Evolutionary conservation across 1,140 invertebrate genomes (phyloP), one percentile per base, ranked within the genome.

Genomic region (Macrobrachium nipponense): DNA sequence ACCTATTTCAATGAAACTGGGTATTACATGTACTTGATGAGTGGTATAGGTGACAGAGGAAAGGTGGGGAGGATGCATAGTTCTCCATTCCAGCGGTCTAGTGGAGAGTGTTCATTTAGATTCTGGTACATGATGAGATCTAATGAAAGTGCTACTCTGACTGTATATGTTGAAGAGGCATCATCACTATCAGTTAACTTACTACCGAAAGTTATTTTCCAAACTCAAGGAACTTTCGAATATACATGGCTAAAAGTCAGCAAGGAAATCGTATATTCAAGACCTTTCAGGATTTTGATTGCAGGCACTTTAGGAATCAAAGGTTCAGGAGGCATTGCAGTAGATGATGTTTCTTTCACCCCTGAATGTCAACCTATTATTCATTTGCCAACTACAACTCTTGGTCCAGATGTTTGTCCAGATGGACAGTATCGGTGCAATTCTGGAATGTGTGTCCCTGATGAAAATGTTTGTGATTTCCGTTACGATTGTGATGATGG

Each of bases 81-180:
- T 17, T 23, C 72, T 59, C 14, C n/a, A 6, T 81, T 87, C 43
- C 43, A 87, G 58, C 79, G 79, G 1, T 76, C 79, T 2, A 18
- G 43, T 44, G n/a, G 36, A 18, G 79, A 27, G 18, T 87, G 85
- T 64, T 14, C 44, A n/a, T 87, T 87, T 72, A 81, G 85, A 76
- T 81, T 87, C 44, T 87, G 85, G 85, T 87, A 87, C 51, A 80
- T 87, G 64, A 82, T 87, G 23, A 81, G 75, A 60, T 79, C 80
- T 17, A 44, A 87, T 60, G 61, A 81, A 27, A 23, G 61, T 58
- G 62, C 80, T 7, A 27, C 51, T 27, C 51, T 87, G 23, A 82
- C 79, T 58, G 79, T 77, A 12, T 77, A 66, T 81, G 85, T 36
- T 60, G 73, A 59, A 60, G 85, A 87, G 44, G 76, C 80, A 62